Conservation (phyloP, 2,113 vertebrate genomes). For the Scomber colias region DNA sequence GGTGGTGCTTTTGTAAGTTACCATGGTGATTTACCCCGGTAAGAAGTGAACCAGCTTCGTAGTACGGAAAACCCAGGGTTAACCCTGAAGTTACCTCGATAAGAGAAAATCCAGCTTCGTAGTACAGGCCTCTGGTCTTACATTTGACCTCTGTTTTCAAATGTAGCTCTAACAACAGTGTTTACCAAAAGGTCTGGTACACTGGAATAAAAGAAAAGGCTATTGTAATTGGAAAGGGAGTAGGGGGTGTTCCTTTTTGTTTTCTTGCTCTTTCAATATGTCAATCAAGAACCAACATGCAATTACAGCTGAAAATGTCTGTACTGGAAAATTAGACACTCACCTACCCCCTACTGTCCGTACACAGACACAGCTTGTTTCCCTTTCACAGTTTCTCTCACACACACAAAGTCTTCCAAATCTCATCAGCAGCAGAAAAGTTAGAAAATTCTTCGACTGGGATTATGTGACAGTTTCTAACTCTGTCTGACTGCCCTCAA, state of each 20-base stretch:
- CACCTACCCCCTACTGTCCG: background rate
- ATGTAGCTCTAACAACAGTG: too few relatives aligned
- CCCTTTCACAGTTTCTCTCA: background rate
- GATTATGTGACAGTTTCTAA: slow-evolving; percentile 44
- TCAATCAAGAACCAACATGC: background rate
- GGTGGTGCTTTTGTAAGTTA: too few relatives aligned
- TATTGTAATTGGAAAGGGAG: background rate
- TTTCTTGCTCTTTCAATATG: background rate
- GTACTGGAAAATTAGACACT: background rate
- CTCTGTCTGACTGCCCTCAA: slow-evolving; percentile 1
- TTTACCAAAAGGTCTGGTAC: too few relatives aligned
- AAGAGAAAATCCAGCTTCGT: too few relatives aligned
- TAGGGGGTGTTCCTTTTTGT: background rate
- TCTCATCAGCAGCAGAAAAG: background rate
- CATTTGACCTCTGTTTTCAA: too few relatives aligned
- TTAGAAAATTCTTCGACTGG: slow-evolving; percentile 18
- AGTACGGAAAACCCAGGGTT: too few relatives aligned
- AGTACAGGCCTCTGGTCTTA: too few relatives aligned
- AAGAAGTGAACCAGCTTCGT: too few relatives aligned
- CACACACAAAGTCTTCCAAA: background rate
- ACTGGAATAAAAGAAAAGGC: background rate
- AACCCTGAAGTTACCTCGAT: too few relatives aligned
- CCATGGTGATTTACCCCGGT: too few relatives aligned
- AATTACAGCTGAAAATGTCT: background rate
- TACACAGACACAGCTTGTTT: too few relatives aligned